A percentile compares a stretch with the other conserved stretches of the same genome.
Evolutionary conservation across 2,888 invertebrate species (phyloP).

Genomic region (Gymnosoma rotundatum): DNA sequence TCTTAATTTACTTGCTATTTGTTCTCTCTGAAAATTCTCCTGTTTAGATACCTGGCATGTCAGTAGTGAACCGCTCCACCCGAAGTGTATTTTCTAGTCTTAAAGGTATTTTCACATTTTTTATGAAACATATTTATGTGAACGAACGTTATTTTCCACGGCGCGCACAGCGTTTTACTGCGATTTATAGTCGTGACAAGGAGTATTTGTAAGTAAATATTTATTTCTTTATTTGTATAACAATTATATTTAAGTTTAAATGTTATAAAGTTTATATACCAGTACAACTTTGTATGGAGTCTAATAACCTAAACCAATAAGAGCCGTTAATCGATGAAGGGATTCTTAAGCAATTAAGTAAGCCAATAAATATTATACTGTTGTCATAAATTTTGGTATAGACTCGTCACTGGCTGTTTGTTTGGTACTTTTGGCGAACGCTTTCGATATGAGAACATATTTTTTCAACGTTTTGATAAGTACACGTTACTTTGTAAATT

Average conservation of each 20-base stretch:
- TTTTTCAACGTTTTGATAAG: too few species aligned
- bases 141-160: constrained; percentile 89
- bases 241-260: neutral
- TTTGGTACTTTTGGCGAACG: too few species aligned
- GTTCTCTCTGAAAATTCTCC: constrained; percentile 15
- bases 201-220: constrained; percentile 91
- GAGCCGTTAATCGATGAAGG: too few species aligned
- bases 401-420: too few species aligned
- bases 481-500: too few species aligned
- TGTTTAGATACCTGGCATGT: constrained; percentile 83
- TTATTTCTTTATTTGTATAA: neutral
- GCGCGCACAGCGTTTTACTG: constrained; percentile 90
- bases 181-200: constrained; percentile 94
- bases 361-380: too few species aligned
- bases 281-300: too few species aligned
- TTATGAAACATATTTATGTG: constrained; percentile 83
- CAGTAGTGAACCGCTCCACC: constrained; percentile 85
- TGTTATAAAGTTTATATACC: too few species aligned
- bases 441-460: too few species aligned
- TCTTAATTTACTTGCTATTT: constrained; percentile 7
- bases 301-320: too few species aligned
- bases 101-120: constrained; percentile 77
- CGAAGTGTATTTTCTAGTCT: constrained; percentile 78
- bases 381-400: too few species aligned
- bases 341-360: too few species aligned